Evolutionary conservation across 2,888 invertebrate species (phyloP), one percentile per base, ranked within the genome.

Genomic region (Andrena dorsata): DNA sequence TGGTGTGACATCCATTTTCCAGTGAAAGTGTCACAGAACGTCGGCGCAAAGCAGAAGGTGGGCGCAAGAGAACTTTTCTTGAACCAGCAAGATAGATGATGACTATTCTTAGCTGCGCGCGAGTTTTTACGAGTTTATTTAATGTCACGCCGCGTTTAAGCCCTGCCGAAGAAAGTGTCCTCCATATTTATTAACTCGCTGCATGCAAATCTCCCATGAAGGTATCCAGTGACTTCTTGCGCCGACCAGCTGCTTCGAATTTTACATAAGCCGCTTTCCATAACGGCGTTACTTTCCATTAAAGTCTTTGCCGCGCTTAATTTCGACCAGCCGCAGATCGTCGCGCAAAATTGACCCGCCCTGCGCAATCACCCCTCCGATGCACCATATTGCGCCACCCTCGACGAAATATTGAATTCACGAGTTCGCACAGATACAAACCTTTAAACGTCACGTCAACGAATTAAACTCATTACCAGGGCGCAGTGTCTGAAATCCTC

Each of bases 231-330:
- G 61, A 73, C 51, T 79, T 56, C 64, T 71, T 63, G 76, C 64
- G 66, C 58, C 56, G 58, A 51, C 51, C 85, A 85, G 86, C 84
- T 86, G 80, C 72, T 76, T 73, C 32, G 71, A 76, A 77, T 87
- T 86, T 86, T 87, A 77, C 85, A 85, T 86, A 86, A 86, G 85
- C 87, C 58, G 87, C 87, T 86, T 86, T 86, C 69, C 84, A 77
- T 81, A 83, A 80, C 78, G 66, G 78, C 63, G 68, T 84, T 81
- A 83, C 86, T 80, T 84, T 76, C 78, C 78, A 56, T 78, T 74
- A 73, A 28, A 69, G 70, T 81, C 68, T 53, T 47, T 58, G 47
- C 32, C 71, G 49, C 71, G 53, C 75, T 71, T 84, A 81, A 81
- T 84, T 84, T 84, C 79, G 60, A 78, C 77, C 78, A 78, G 70